Base-by-base conservation (phyloP, 2,113 vertebrate genomes). In the Nothoprocta pentlandii region DNA sequence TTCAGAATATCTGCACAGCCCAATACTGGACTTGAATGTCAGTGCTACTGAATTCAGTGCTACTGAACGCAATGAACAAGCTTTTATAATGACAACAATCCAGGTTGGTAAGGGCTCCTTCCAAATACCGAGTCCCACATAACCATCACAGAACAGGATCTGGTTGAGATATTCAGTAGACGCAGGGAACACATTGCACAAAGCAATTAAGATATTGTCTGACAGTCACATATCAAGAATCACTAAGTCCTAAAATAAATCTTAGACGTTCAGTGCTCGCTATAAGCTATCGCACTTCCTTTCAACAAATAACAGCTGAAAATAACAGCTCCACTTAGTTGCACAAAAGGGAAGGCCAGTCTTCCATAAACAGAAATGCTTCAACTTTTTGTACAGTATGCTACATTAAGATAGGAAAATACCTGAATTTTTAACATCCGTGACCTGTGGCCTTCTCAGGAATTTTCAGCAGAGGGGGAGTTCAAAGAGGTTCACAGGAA, bases 401-500 rank as follows among this genome's bases (percentile, higher is more conserved):
- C 22, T 84, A 25, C 5, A 49, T 16, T 36, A 93, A 44, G 25
- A 46, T 4, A 85, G 85, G 59, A 80, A 94, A 83, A 86, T 81
- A 92, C 70, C 87, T 94, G 81, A 16, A 92, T 30, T 84, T 93
- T 78, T 68, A 79, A 71, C 62, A 74, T 42, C 20, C 0, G 2
- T 51, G 70, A 76, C 42, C 78, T 41, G 49, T 67, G 84, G 36
- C 89, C 44, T 85, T 83, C 78, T 83, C 49, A 86, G 49, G 36
- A 87, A 70, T 84, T 86, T 76, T 93, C 88, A 94, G 41, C 56
- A 85, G 78, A 91, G 66, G 36, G 62, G 56, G 74, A 96, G 92
- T 92, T 96, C 87, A 95, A 84, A 93, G 90, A 88, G 75, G 84
- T 85, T 92, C 53, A 87, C 89, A 93, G 97, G 97, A 97, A 97